Conservation (phyloP, 2,888 invertebrate species). For the Hydrotaea cyrtoneurina region DNA sequence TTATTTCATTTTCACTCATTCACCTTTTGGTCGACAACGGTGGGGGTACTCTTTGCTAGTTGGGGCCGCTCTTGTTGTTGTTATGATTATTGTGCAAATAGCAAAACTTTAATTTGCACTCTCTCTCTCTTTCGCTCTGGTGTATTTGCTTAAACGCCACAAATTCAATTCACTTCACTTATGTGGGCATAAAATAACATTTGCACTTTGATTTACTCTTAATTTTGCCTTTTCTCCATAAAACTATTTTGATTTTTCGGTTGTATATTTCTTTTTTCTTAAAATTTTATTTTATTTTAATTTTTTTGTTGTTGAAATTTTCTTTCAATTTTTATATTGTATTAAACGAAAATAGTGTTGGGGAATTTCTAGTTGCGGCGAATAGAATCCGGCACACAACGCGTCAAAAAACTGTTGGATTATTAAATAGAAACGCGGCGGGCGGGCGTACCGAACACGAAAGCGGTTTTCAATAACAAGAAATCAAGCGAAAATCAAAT, state of each 20-base stretch:
- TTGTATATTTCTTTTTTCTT: too few species aligned
- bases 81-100: background rate
- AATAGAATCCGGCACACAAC: slow-evolving; percentile 45
- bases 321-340: background rate
- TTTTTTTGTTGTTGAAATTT: background rate
- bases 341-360: background rate
- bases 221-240: too few species aligned
- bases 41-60: background rate
- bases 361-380: slow-evolving; percentile 53
- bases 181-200: background rate
- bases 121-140: background rate
- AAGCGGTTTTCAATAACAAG: slow-evolving; percentile 41
- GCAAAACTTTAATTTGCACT: background rate
- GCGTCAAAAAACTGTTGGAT: slow-evolving; percentile 38
- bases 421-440: slow-evolving; percentile 20
- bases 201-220: background rate
- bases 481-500: slow-evolving; percentile 27
- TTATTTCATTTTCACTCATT: slow-evolving; percentile 36
- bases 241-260: too few species aligned
- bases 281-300: slow-evolving; percentile 8
- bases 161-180: background rate
- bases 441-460: background rate
- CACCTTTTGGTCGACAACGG: slow-evolving; percentile 1
- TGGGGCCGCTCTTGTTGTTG: background rate
- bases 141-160: background rate